Evolutionary conservation across 2,797 vertebrate genomes (phyloP), one percentile per base, ranked within the genome.

Genomic region (Acrossocheilus wenchowensis): DNA sequence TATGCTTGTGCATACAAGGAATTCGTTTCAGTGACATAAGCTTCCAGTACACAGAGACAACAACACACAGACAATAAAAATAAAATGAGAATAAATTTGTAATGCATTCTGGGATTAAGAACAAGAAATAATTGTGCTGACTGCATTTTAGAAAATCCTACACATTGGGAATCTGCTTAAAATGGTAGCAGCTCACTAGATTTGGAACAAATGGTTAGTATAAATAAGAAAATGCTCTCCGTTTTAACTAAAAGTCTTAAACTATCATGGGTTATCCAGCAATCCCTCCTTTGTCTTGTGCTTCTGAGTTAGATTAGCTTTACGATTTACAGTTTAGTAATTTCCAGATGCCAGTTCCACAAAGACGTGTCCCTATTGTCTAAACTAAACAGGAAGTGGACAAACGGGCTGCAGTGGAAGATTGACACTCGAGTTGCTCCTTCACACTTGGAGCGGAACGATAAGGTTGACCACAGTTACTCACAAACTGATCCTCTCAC

Each of bases 391-490:
- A 79, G 88, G 83, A 88, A 81, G 66, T 77, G 34, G 75, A 62
- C 11, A 34, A 79, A 87, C 73, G 10, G 68, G 78, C 82, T 85
- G 81, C 57, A 48, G 73, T 50, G 43, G 19, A 73, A 87, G 89
- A 89, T 88, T 88, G 77, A 86, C 78, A 74, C 84, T 68, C 12
- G 50, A 43, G n/a, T 23, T 71, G 36, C 30, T 73, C 62, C 80
- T 84, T 81, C 81, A 81, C 77, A 66, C 88, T 88, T 87, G 87
- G 57, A 83, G 73, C 60, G 52, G 43, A 81, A 80, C 75, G 87
- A 88, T 89, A 89, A 90, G 83, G 39, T 73, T 84, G 78, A 68
- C 74, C 73, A 62, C 69, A 50, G 50, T 72, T 75, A 82, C 74
- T 57, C 81, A 79, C 50, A 81, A 86, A 84, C 85, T 78, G 78